Conservation (phyloP, 2,888 invertebrate genomes). For the Dysmachus trigonus region DNA sequence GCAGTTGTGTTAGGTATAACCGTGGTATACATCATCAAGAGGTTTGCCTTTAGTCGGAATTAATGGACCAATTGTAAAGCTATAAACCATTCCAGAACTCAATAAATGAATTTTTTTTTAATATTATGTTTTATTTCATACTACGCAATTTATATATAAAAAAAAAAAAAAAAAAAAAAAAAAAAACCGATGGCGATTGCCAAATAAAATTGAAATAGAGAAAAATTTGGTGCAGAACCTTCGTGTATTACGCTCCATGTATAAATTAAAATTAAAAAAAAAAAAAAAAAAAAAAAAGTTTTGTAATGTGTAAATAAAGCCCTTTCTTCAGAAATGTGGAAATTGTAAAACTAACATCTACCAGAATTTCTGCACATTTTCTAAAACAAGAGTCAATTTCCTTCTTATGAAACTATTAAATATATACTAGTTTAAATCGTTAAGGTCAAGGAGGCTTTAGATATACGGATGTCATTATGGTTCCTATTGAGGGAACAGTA, state of each 20-base stretch:
- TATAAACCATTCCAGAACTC: not conserved
- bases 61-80: not conserved
- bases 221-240: no score
- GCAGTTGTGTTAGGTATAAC: slow-evolving; percentile 57
- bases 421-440: not conserved
- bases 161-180: not conserved
- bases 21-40: slow-evolving; percentile 55
- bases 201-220: not conserved
- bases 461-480: not conserved
- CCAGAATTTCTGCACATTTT: no score
- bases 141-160: not conserved
- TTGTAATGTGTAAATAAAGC: no score
- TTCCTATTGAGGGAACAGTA: not conserved
- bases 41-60: not conserved
- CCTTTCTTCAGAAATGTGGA: no score
- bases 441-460: not conserved
- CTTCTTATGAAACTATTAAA: no score
- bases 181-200: not conserved
- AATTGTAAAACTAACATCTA: no score
- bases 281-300: no score
- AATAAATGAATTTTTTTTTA: not conserved
- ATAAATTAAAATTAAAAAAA: no score
- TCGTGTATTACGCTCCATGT: no score
- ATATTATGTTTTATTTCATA: not conserved
- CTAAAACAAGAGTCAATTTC: no score